Evolutionary conservation across 2,797 vertebrate species (phyloP).

Genomic region (Cygnus olor): DNA sequence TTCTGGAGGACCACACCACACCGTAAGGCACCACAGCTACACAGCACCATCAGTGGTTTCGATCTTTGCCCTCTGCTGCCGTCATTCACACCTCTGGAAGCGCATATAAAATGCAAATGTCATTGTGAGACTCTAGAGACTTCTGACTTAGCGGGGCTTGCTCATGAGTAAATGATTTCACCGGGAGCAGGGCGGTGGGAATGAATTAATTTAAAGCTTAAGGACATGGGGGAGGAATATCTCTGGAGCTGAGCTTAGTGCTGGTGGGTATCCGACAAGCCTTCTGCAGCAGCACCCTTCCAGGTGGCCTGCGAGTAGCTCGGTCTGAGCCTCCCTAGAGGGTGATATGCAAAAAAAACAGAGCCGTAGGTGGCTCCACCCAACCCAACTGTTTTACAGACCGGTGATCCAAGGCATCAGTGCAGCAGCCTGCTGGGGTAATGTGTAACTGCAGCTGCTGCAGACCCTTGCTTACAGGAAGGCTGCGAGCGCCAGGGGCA

Average conservation of each 20-base stretch:
- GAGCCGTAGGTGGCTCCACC: background rate
- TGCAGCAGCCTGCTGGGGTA: background rate
- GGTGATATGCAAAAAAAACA: background rate
- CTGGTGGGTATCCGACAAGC: background rate
- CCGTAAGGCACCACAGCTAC: background rate
- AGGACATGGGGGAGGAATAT: background rate
- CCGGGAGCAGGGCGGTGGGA: conserved; percentile 12
- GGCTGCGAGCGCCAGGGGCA: background rate
- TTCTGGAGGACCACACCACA: background rate
- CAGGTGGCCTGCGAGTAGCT: background rate
- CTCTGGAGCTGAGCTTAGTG: background rate
- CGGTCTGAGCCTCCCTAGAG: background rate
- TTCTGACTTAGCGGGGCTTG: background rate
- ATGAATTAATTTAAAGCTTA: conserved; percentile 50
- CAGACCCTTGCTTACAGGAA: background rate
- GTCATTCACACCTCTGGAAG: conserved; percentile 27
- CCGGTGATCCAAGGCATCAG: background rate
- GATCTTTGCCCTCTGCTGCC: conserved; percentile 4
- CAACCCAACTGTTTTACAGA: background rate
- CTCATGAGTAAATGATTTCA: conserved; percentile 63
- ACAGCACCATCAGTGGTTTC: background rate
- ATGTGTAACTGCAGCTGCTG: background rate
- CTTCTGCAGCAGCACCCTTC: background rate
- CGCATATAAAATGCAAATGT: conserved; percentile 26
- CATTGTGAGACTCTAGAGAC: conserved; percentile 33